Evolutionary conservation across 2,113 vertebrate species (phyloP), one percentile per base, ranked within the genome.

Genomic region (Brachionichthys hirsutus): DNA sequence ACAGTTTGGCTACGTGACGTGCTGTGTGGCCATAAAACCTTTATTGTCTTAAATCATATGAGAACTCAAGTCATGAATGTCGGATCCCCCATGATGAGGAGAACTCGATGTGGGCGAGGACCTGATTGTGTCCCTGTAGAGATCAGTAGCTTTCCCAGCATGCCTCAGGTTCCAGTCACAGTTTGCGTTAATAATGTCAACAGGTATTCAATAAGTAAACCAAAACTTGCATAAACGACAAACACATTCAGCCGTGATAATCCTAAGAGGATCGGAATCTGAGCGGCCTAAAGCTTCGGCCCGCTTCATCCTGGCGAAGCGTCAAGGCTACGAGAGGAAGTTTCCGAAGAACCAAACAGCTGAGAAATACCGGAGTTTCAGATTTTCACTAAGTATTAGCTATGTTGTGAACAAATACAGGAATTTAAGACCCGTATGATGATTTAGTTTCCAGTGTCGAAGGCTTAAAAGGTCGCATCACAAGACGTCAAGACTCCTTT

Each of bases 111-210:
- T 80, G 74, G 60, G 81, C 75, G 46, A 70, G 54, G 43, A n/a
- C 10, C 6, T 4, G 13, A 50, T 3, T 8, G 48, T 35, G 51
- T 78, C 62, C 60, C 71, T 66, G 64, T 14, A 51, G 56, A 44
- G 45, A 53, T 6, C 42, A 67, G 54, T 0, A 12, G 30, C 18
- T 71, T 84, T 79, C 82, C 73, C 78, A 81, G 69, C 62, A 71
- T 78, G 69, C 62, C 72, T 54, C 50, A 0, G 63, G 36, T 41
- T 69, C 57, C 64, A 62, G 35, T 46, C 57, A 36, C 41, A 61
- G 16, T 52, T 35, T 60, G 61, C 43, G 42, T 50, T 52, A 43
- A 57, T 41, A 13, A 73, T 45, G 58, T 58, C 44, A 46, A 19
- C 49, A 14, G 9, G 19, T 1, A 2, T 43, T 67, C 57, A n/a